A percentile compares a stretch with the other conserved stretches of the same genome.
phyloP scores from a whole-genome alignment of 1,140 invertebrate species.

The Maniola jurtina region DNA sequence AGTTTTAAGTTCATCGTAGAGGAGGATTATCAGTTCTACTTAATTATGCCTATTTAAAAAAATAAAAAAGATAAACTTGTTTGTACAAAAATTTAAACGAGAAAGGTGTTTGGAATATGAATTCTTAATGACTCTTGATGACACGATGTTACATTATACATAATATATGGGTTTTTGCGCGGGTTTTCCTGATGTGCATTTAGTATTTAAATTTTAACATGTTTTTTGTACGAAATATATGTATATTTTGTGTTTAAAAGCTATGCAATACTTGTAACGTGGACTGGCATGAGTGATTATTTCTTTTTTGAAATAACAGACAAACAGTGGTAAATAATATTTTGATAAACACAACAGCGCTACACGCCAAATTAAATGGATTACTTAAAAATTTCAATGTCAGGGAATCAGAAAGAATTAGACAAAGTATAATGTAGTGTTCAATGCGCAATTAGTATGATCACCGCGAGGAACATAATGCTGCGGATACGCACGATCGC shows the following conservation, averaged over 20 bases:
- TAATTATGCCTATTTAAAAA: no score
- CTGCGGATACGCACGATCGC: constrained; percentile 36
- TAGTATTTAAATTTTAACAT: background rate
- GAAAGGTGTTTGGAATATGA: background rate
- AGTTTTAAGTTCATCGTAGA: no score
- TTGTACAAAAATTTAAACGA: no score
- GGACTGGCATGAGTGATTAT: background rate
- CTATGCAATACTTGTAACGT: background rate
- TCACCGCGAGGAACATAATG: constrained; percentile 22
- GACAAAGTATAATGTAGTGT: background rate
- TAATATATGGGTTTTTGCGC: background rate
- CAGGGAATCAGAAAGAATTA: background rate
- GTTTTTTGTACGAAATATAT: background rate
- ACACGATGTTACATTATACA: background rate
- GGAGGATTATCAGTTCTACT: no score
- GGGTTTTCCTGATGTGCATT: background rate
- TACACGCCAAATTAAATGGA: background rate
- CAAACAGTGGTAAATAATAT: background rate
- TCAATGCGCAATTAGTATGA: constrained; percentile 10
- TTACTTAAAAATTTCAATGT: background rate
- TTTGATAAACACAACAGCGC: no score
- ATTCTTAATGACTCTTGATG: background rate
- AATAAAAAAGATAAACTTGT: no score
- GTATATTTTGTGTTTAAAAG: no score
- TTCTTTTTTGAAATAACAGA: background rate